phyloP scores from a whole-genome alignment of 2,113 vertebrate species.

The Oncorhynchus gorbuscha region DNA sequence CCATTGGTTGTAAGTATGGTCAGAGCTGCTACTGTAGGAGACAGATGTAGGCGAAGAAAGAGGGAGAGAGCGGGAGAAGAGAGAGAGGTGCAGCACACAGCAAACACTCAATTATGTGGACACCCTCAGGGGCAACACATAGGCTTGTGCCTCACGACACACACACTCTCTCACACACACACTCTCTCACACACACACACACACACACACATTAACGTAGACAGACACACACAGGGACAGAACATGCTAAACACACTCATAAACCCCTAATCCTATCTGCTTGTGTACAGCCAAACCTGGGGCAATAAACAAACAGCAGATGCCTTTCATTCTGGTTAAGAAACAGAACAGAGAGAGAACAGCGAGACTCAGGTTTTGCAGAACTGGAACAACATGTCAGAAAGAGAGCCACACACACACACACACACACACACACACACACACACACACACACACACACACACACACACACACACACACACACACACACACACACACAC shows the following conservation, averaged over 20 bases:
- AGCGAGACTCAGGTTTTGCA: slow-evolving; percentile 22
- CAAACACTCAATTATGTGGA: slow-evolving; percentile 27
- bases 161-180: neutral
- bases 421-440: neutral
- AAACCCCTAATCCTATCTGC: slow-evolving; percentile 14
- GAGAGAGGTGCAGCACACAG: slow-evolving; percentile 27
- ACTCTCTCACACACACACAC: slow-evolving; percentile 1
- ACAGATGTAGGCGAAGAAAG: neutral
- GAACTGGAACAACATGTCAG: neutral
- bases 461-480: too few relatives aligned
- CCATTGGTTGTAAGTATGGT: too few relatives aligned
- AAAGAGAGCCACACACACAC: neutral
- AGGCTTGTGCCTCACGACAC: slow-evolving; percentile 6
- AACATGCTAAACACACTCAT: slow-evolving; percentile 6
- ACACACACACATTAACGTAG: neutral
- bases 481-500: neutral
- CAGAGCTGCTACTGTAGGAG: slow-evolving; percentile 35
- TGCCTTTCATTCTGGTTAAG: slow-evolving; percentile 26
- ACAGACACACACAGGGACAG: neutral
- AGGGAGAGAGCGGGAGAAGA: neutral
- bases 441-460: too few relatives aligned
- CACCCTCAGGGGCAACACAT: slow-evolving; percentile 17
- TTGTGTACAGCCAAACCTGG: neutral
- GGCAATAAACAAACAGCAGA: slow-evolving; percentile 45
- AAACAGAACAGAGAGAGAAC: slow-evolving; percentile 11